These are phyloP conservation scores for Mystacornis crossleyi DNA, from an alignment of 2,113 vertebrate species.

Conservation along the genomic window DNA sequence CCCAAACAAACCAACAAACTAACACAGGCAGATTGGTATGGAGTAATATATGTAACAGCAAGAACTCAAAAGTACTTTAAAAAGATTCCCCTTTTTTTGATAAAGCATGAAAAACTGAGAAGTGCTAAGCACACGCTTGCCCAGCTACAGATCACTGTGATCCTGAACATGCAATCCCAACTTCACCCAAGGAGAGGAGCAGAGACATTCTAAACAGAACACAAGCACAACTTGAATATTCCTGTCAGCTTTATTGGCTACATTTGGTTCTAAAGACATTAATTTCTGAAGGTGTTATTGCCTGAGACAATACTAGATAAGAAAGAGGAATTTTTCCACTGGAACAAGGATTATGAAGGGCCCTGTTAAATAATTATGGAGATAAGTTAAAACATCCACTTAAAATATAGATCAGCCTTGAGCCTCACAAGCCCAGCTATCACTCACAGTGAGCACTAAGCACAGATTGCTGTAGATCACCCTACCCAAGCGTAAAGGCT, in stretches of 20 bases:
- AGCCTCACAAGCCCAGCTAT: constrained; percentile 1
- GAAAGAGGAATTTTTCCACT: constrained; percentile 11
- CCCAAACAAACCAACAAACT: neutral
- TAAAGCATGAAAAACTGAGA: neutral
- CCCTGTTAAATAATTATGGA: constrained; percentile 10
- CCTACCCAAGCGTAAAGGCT: neutral
- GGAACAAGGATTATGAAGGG: constrained; percentile 27
- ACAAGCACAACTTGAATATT: neutral
- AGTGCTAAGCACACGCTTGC: neutral
- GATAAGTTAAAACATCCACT: constrained; percentile 44
- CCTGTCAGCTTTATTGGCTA: neutral
- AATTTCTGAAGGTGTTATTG: constrained; percentile 14
- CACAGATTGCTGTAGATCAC: neutral
- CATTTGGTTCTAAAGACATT: neutral
- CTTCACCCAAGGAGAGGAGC: neutral
- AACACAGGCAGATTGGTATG: neutral
- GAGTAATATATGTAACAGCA: neutral
- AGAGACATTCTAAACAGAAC: neutral
- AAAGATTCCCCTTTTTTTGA: neutral
- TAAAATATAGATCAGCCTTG: constrained; percentile 56
- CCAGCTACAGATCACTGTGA: neutral
- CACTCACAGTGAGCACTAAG: neutral
- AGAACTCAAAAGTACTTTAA: neutral
- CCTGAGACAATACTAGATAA: constrained; percentile 37
- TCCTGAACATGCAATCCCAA: neutral